Evolutionary conservation across 2,888 invertebrate species (phyloP).

Genomic region (Apoda limacodes): DNA sequence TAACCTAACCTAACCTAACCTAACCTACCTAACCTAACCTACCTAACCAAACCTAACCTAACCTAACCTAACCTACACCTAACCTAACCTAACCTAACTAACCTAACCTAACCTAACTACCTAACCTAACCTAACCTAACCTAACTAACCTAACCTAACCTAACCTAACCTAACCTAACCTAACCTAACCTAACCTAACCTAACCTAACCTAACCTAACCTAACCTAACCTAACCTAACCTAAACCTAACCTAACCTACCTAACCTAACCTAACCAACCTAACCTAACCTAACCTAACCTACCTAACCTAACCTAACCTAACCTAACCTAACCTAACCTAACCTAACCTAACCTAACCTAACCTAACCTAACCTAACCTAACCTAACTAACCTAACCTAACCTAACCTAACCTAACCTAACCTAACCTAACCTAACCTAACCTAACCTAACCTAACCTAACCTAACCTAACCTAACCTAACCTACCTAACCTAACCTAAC

Average conservation of each 20-base stretch:
- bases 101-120: slow-evolving; percentile 14
- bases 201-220: slow-evolving; percentile 14
- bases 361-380: slow-evolving; percentile 16
- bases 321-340: slow-evolving; percentile 16
- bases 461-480: slow-evolving; percentile 12
- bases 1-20: slow-evolving; percentile 11
- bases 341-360: slow-evolving; percentile 16
- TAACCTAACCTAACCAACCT: slow-evolving; percentile 20
- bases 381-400: slow-evolving; percentile 16
- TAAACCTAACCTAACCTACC: slow-evolving; percentile 18
- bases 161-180: slow-evolving; percentile 14
- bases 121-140: slow-evolving; percentile 14
- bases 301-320: slow-evolving; percentile 14
- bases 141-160: slow-evolving; percentile 13
- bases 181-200: slow-evolving; percentile 10
- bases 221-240: slow-evolving; percentile 15
- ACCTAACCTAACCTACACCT: slow-evolving; percentile 12
- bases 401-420: slow-evolving; percentile 15
- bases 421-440: slow-evolving; percentile 11
- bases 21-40: slow-evolving; percentile 7
- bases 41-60: slow-evolving; percentile 10
- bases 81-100: slow-evolving; percentile 10
- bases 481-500: slow-evolving; percentile 8
- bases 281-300: slow-evolving; percentile 17
- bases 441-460: slow-evolving; percentile 14